Base-by-base conservation (phyloP, 2,113 vertebrate species). In the Elanoides forficatus region DNA sequence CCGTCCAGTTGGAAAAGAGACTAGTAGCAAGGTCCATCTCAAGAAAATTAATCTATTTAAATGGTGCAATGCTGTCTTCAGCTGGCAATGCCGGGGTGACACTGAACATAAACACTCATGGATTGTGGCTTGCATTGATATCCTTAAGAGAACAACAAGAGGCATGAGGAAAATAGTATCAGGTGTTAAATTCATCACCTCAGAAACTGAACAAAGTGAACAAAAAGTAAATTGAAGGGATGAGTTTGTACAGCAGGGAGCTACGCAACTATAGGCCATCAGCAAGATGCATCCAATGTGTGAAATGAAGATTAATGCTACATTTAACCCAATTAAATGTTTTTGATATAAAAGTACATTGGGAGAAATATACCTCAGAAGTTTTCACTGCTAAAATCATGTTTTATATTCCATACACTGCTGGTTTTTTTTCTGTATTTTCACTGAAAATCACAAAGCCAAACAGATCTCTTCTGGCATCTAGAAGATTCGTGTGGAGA, bases 1-100 rank as follows among this genome's bases (percentile, higher is more conserved):
- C 56, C 56, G 36, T 93, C 95, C 96, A 96, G 83, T 90, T 97
- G 97, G 96, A 97, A 93, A 92, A 86, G 86, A 62, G 53, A 87
- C 3, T 26, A 72, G 82, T 70, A 78, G 63, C 62, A 88, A 80
- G 43, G 89, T 81, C 92, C 86, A 86, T 70, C 70, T 78, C 59
- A 59, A 93, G 74, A 81, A 96, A 96, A 97, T 88, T 42, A 83
- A 94, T 96, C 81, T 95, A 40, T 93, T 97, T 94, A 92, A 95
- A 83, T 86, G 58, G 56, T 67, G 60, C 80, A 53, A 9, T n/a
- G 78, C 63, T 91, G 88, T 95, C 93, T 93, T 88, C 91, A 94
- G 71, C 83, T 95, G 78, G 42, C 63, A 81, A 80, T 47, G 59
- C 42, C 9, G 4, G 75, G 71, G 60, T 91, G 93, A 89, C 86